Conservation (phyloP, 1,140 invertebrate species). For the Oscheius sp. region DNA sequence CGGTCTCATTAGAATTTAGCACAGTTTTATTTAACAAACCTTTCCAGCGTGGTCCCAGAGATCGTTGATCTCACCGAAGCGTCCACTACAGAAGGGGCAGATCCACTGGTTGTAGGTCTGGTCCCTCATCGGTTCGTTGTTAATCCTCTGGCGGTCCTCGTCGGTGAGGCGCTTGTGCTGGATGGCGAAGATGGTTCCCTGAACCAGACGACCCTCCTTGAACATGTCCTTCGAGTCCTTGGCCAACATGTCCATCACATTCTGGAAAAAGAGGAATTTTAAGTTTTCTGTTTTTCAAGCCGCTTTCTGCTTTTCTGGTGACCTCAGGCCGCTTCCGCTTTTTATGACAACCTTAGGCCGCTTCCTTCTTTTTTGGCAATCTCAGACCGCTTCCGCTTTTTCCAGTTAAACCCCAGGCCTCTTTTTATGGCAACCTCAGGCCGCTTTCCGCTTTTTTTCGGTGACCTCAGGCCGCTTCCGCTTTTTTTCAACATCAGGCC, state of each 20-base stretch:
- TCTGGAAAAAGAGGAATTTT: slow-evolving; percentile 62
- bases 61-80: background rate
- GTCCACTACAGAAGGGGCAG: background rate
- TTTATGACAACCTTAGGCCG: too few species aligned
- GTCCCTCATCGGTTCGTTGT: background rate
- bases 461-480: too few species aligned
- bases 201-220: slow-evolving; percentile 80
- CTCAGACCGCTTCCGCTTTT: too few species aligned
- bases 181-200: slow-evolving; percentile 51
- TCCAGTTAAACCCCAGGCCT: too few species aligned
- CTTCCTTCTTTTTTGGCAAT: too few species aligned
- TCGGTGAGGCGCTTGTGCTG: background rate
- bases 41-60: background rate
- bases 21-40: background rate
- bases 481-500: too few species aligned
- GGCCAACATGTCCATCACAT: slow-evolving; percentile 88
- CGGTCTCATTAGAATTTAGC: background rate
- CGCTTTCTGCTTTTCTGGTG: too few species aligned
- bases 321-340: too few species aligned
- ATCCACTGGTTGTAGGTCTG: background rate
- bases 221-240: slow-evolving; percentile 94
- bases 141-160: background rate
- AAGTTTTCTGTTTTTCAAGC: too few species aligned
- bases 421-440: too few species aligned
- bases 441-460: too few species aligned